Conservation (phyloP, 30 jellyfish, hydroid and myxozoan species). For the Hydractinia symbiolongicarpus region DNA sequence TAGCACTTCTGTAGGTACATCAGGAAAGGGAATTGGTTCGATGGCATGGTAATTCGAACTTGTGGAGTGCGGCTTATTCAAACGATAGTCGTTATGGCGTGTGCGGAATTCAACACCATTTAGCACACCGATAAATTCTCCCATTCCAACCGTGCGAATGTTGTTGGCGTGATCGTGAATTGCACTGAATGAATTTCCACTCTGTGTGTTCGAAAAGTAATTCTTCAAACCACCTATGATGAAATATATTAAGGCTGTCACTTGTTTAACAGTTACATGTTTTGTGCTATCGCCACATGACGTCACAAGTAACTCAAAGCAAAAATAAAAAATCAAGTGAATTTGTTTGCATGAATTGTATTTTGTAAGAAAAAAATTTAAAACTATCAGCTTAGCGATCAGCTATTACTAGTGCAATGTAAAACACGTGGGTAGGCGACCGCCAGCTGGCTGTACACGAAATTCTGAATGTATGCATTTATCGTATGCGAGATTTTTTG, state of each 20-base stretch:
- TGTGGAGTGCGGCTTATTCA: conserved; percentile 37
- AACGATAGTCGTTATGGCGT: conserved; percentile 40
- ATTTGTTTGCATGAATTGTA: no score
- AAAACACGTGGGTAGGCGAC: no score
- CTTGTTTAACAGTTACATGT: no score
- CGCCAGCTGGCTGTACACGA: no score
- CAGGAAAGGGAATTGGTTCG: conserved; percentile 70
- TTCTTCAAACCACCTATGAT: conserved; percentile 12
- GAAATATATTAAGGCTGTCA: neutral
- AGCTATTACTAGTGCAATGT: no score
- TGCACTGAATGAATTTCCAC: conserved; percentile 19
- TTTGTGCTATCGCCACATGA: no score
- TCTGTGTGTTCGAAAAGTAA: conserved; percentile 11
- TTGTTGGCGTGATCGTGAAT: conserved; percentile 22
- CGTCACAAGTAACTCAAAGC: no score
- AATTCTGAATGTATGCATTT: no score
- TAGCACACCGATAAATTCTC: conserved; percentile 39
- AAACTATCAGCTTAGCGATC: no score
- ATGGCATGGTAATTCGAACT: conserved; percentile 32
- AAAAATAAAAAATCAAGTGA: no score
- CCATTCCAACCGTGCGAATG: conserved; percentile 48
- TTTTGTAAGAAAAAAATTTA: no score
- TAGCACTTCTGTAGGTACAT: conserved; percentile 74
- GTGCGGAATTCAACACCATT: conserved; percentile 46
- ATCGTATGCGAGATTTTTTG: no score